phyloP scores from a whole-genome alignment of 2,113 vertebrate species.

The Phoxinus phoxinus region DNA sequence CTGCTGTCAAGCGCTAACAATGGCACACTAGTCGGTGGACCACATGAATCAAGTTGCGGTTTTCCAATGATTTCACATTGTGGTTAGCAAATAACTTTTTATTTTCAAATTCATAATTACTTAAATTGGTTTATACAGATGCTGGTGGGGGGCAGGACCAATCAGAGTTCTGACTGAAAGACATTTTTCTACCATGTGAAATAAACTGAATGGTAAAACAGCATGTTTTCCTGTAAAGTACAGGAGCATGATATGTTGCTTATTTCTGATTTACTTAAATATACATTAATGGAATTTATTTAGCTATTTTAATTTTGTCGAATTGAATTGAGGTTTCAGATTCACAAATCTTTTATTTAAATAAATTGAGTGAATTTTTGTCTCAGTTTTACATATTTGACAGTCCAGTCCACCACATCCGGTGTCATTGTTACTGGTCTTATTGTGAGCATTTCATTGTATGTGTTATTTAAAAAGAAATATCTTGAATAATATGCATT shows the following conservation, averaged over 20 bases:
- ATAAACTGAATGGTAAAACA: neutral
- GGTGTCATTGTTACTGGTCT: neutral
- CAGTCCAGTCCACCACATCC: neutral
- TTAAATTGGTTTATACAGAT: neutral
- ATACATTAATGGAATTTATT: neutral
- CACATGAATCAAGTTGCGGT: constrained; percentile 20
- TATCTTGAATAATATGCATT: neutral
- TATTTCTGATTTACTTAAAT: neutral
- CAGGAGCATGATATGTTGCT: neutral
- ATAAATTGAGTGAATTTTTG: neutral
- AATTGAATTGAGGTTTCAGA: neutral
- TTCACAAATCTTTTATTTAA: neutral
- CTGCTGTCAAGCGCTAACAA: constrained; percentile 26
- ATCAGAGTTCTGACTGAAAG: neutral
- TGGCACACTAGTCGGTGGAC: neutral
- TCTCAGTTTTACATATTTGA: neutral
- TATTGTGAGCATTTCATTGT: too few relatives aligned
- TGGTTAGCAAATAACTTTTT: neutral
- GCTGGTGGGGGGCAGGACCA: neutral
- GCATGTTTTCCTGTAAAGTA: neutral
- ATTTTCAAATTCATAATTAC: neutral
- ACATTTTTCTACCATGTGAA: neutral
- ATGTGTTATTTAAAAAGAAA: too few relatives aligned
- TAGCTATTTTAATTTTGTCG: neutral
- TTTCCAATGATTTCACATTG: constrained; percentile 15